These are phyloP conservation scores for Suillia variegata DNA, from an alignment of 2,888 invertebrate genomes.

Conservation along the genomic window DNA sequence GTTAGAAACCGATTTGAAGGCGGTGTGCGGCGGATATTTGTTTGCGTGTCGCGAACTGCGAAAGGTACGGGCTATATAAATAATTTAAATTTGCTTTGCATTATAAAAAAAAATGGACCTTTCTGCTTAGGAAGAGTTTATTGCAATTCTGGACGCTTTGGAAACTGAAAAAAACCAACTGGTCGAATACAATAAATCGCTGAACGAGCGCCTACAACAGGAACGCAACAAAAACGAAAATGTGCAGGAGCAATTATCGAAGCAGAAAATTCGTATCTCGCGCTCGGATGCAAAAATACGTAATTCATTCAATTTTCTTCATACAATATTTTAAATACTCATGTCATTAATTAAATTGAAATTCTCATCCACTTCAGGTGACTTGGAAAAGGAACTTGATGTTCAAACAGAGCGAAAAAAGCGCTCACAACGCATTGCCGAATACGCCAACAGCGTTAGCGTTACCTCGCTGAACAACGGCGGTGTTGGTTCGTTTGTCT, in stretches of 20 bases:
- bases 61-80: constrained; percentile 47
- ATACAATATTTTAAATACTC: too few species aligned
- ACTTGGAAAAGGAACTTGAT: constrained; percentile 52
- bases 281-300: constrained; percentile 53
- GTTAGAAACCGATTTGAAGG: constrained; percentile 52
- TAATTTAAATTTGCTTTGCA: neutral
- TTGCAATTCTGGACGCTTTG: constrained; percentile 51
- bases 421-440: constrained; percentile 53
- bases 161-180: constrained; percentile 55
- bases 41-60: constrained; percentile 58
- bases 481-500: constrained; percentile 46
- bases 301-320: constrained; percentile 23
- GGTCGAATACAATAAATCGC: constrained; percentile 40
- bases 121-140: constrained; percentile 51
- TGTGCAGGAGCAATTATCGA: constrained; percentile 43
- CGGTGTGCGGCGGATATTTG: constrained; percentile 55
- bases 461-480: constrained; percentile 41
- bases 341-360: too few species aligned
- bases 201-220: constrained; percentile 43
- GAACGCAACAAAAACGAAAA: constrained; percentile 44
- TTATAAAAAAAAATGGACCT: neutral
- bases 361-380: too few species aligned
- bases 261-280: constrained; percentile 50
- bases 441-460: constrained; percentile 46
- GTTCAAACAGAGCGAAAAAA: constrained; percentile 50